Evolutionary conservation across 2,113 vertebrate species (phyloP), one percentile per base, ranked within the genome.

Genomic region (Megaleporinus macrocephalus): DNA sequence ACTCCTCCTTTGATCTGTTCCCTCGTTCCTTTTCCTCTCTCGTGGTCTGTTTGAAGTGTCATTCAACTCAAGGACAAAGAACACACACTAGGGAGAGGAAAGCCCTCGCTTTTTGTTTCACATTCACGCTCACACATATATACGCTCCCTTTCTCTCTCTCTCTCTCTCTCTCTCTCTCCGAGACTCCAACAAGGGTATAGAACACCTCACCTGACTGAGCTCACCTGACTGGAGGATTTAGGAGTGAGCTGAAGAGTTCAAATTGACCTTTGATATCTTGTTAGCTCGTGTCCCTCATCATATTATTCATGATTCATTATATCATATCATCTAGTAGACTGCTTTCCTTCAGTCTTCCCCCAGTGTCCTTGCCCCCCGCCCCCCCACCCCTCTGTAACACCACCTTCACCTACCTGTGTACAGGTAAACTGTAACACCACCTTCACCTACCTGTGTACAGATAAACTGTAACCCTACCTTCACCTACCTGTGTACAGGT

Each of bases 21-120:
- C 65, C 79, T 83, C 76, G 49, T 76, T 78, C 80, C 77, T 88
- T 83, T 89, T 83, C 83, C 76, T 87, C 78, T 16, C 85, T 89
- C 87, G 86, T 89, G 84, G 85, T 81, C 79, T 65, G 55, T 91
- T 91, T 92, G 88, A 92, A 92, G 93, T 91, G 87, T 91, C 89
- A 91, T 86, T 91, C 88, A 90, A 85, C 83, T 91, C 87, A 90
- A 92, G 90, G 89, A 83, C 89, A 87, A 76, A 82, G 82, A 89
- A 88, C 84, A 86, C 87, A 87, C 85, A 87, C 72, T 86, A 81
- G 85, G 85, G 86, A 84, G 75, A 83, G 79, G 74, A 77, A 65
- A 78, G 1, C 53, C 57, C 15, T 76, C 65, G 65, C 71, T 83
- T 76, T 73, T 72, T 36, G 6, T 53, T 53, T 70, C 61, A 74